phyloP scores from a whole-genome alignment of 2,113 vertebrate species.

The Tyto alba region DNA sequence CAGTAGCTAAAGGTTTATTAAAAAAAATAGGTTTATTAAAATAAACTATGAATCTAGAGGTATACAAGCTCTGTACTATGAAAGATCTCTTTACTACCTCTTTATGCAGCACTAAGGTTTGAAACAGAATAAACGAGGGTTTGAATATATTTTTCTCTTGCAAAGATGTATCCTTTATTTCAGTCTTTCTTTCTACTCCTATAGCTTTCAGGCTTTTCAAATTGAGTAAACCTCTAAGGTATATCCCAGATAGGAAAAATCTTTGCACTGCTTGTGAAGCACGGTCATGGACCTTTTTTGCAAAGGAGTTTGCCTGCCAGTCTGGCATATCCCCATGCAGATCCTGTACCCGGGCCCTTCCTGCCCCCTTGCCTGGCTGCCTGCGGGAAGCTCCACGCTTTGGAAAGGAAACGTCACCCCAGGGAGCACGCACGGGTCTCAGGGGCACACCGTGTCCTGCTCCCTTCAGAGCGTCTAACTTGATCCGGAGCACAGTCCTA shows the following conservation, averaged over 20 bases:
- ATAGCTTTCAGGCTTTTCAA: not conserved
- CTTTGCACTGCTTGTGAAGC: not conserved
- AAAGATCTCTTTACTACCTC: not conserved
- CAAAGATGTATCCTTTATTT: not conserved
- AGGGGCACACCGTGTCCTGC: not conserved
- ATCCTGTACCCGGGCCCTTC: not conserved
- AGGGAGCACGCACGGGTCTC: not conserved
- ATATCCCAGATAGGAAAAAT: not conserved
- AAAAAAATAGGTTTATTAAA: not conserved
- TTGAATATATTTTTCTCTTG: not conserved
- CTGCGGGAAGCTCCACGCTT: not conserved
- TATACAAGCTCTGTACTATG: fast-evolving
- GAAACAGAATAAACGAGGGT: not conserved
- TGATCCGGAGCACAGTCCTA: not conserved
- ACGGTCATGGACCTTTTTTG: not conserved
- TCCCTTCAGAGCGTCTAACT: not conserved
- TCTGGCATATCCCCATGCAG: not conserved
- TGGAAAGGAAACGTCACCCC: not conserved
- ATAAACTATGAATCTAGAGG: not conserved
- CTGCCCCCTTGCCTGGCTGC: not conserved
- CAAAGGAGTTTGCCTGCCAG: not conserved
- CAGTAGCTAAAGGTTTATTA: not conserved
- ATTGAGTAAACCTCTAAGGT: not conserved
- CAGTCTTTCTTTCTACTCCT: not conserved
- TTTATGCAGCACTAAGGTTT: not conserved